phyloP scores from a whole-genome alignment of 1,140 invertebrate genomes.

The Eriocheir sinensis region DNA sequence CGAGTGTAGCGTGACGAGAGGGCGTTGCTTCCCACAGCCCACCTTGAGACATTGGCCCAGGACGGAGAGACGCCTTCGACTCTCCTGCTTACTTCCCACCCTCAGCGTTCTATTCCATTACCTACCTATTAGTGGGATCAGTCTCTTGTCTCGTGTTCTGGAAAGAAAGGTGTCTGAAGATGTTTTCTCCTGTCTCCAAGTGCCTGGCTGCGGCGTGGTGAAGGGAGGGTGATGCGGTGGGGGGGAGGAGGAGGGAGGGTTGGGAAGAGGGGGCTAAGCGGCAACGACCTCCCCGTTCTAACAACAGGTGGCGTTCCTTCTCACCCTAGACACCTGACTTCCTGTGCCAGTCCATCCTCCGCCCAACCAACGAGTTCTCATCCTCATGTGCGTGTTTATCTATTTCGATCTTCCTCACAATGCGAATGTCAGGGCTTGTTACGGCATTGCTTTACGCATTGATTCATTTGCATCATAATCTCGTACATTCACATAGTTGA shows the following conservation, averaged over 20 bases:
- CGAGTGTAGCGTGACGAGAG: conserved; percentile 62
- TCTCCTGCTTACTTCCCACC: background rate
- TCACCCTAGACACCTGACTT: background rate
- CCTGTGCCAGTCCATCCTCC: background rate
- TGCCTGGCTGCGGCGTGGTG: background rate
- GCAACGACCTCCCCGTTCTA: background rate
- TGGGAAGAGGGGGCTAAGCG: background rate
- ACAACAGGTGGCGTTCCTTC: background rate
- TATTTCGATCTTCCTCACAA: background rate
- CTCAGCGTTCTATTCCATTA: background rate
- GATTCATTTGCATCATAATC: no score
- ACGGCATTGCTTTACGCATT: no score
- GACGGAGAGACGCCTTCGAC: background rate
- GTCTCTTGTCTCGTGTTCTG: no score
- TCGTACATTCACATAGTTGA: no score
- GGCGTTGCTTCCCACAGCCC: conserved; percentile 59
- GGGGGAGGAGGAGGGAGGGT: background rate
- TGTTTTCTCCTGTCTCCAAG: no score
- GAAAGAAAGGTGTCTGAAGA: no score
- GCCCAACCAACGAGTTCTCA: background rate
- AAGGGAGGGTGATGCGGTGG: background rate
- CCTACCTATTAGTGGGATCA: no score
- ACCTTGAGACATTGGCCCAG: background rate
- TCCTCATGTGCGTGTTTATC: background rate
- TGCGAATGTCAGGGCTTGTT: no score